Base-by-base conservation (phyloP, 2,888 invertebrate genomes). In the Crematogaster levior region DNA sequence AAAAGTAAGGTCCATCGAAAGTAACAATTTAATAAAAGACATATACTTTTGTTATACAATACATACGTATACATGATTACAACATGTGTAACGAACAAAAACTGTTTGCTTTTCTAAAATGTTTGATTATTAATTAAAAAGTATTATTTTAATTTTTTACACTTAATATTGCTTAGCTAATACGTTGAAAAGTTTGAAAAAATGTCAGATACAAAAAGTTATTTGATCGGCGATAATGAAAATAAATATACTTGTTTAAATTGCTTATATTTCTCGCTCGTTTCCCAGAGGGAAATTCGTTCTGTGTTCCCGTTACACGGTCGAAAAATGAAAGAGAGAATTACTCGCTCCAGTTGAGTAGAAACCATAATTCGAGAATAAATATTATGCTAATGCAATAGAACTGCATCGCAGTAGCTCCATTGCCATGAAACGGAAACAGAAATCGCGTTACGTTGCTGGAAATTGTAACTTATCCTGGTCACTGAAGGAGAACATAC, bases 401-500 rank as follows among this genome's bases (percentile, higher is more conserved):
- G 79, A 84, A 84, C 85, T 65, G 63, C 73, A 61, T 81, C 77
- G 75, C 48, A 70, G 74, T 60, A 21, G 46, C 53, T 65, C n/a
- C n/a, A 34, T 53, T 75, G 61, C 56, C 27, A 66, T 51, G 51
- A 68, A 85, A 86, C 56, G 68, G 72, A 77, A 77, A 66, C 63
- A 68, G 84, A 74, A 84, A 83, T 79, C 56, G 48, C 51, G 15
- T 85, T 77, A 48, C 81, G 68, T 48, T 10, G 72, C 3, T 85
- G 70, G 61, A 85, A 84, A 83, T 83, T 82, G 66, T 70, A 79
- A 84, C 60, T 72, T 79, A 61, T 66, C 51, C 80, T 81, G 81
- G 30, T 77, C 81, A 75, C 12, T 87, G 84, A 82, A 82, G 85
- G 84, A 61, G 84, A 88, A 87, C 88, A 82, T 21, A 43, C 70